These are phyloP conservation scores for Listrodromus nycthemerus DNA, from an alignment of 2,888 invertebrate genomes.

Conservation along the genomic window DNA sequence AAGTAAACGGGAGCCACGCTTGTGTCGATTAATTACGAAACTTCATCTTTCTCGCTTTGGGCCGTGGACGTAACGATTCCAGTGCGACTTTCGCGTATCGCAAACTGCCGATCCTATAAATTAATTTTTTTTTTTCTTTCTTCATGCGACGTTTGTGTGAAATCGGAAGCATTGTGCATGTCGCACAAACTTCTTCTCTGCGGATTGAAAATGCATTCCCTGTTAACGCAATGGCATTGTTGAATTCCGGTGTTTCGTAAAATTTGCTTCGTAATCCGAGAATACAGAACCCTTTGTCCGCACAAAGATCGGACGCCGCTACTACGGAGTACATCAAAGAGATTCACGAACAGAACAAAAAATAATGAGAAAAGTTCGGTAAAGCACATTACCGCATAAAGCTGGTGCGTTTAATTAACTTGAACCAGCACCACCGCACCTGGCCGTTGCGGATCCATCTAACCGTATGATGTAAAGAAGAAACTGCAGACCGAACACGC, in stretches of 20 bases:
- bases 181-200: not conserved
- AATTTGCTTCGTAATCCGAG: not conserved
- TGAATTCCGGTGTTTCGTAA: not conserved
- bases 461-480: not conserved
- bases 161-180: too few relatives aligned
- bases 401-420: constrained; percentile 22
- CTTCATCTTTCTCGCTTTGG: not conserved
- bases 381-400: constrained; percentile 26
- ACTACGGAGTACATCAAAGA: not conserved
- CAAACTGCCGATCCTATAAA: not conserved
- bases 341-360: not conserved
- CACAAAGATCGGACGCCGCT: not conserved
- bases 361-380: constrained; percentile 25
- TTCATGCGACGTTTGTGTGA: too few relatives aligned
- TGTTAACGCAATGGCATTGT: not conserved
- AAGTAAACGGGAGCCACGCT: not conserved
- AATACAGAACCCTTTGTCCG: not conserved
- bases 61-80: not conserved
- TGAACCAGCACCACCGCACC: not conserved
- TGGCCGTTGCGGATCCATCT: not conserved
- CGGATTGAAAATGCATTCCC: not conserved
- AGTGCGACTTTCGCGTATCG: not conserved
- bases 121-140: not conserved
- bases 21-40: not conserved
- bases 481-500: constrained; percentile 15